A percentile compares a stretch with the other conserved stretches of the same genome.
Evolutionary conservation across 1,140 invertebrate genomes (phyloP).

Genomic region (Aphidius gifuensis): DNA sequence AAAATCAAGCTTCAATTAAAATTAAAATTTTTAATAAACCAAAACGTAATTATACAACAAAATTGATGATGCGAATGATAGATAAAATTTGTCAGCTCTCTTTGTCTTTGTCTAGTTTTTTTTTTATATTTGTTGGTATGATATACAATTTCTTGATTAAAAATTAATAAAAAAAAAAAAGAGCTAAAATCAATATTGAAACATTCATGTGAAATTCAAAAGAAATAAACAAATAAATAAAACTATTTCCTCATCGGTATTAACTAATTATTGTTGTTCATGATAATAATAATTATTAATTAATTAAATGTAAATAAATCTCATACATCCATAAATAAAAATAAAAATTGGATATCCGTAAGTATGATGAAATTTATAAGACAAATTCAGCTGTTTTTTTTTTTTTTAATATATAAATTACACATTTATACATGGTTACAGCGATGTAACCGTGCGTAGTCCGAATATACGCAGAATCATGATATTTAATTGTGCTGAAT

Average conservation of each 20-base stretch:
- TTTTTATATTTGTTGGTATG: no score
- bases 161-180: constrained; percentile 12
- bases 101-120: no score
- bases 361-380: no score
- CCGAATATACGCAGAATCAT: no score
- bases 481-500: no score
- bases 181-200: constrained; percentile 22
- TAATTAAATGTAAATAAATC: constrained; percentile 56
- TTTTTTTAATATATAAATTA: no score
- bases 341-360: background rate
- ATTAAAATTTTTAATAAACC: background rate
- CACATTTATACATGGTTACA: no score
- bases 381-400: no score
- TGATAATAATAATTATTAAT: constrained; percentile 45
- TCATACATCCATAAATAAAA: constrained; percentile 33
- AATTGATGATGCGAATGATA: no score
- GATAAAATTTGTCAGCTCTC: no score
- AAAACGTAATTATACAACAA: background rate
- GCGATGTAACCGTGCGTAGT: no score
- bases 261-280: constrained; percentile 43
- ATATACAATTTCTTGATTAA: background rate
- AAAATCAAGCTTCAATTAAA: background rate
- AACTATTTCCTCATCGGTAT: constrained; percentile 54
- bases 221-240: constrained; percentile 40
- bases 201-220: constrained; percentile 11